Conservation (phyloP, 2,797 vertebrate genomes). For the Apogon hyalosoma region DNA sequence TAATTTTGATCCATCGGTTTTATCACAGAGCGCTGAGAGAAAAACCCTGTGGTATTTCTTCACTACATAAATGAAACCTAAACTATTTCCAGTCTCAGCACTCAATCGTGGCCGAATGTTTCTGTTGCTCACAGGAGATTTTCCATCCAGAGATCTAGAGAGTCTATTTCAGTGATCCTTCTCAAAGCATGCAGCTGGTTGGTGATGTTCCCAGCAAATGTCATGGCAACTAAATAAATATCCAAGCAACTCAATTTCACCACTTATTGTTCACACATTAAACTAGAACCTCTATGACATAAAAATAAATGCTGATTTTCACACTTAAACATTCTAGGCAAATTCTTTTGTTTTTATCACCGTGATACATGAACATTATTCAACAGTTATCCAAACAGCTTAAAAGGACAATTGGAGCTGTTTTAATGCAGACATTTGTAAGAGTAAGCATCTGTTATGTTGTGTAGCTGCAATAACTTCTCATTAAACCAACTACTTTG, state of each 20-base stretch:
- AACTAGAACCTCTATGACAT: not conserved
- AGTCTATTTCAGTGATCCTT: slow-evolving; percentile 49
- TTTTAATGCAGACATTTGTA: too few relatives aligned
- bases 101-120: slow-evolving; percentile 21
- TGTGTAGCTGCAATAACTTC: too few relatives aligned
- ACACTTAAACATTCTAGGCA: not conserved
- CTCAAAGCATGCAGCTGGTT: slow-evolving; percentile 44
- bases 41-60: slow-evolving; percentile 24
- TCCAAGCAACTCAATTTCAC: slow-evolving; percentile 45
- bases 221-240: slow-evolving; percentile 67
- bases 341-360: not conserved
- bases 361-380: not conserved
- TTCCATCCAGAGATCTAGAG: slow-evolving; percentile 39
- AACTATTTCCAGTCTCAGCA: slow-evolving; percentile 38
- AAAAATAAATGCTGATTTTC: not conserved
- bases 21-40: slow-evolving; percentile 23
- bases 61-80: slow-evolving; percentile 46
- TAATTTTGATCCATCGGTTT: slow-evolving; percentile 32
- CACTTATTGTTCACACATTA: not conserved
- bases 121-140: slow-evolving; percentile 52
- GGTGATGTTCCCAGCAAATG: slow-evolving; percentile 46
- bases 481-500: too few relatives aligned
- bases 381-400: too few relatives aligned
- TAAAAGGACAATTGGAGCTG: not conserved
- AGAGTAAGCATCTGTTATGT: too few relatives aligned